phyloP scores from a whole-genome alignment of 2,797 vertebrate genomes.

The Tangara arthus region DNA sequence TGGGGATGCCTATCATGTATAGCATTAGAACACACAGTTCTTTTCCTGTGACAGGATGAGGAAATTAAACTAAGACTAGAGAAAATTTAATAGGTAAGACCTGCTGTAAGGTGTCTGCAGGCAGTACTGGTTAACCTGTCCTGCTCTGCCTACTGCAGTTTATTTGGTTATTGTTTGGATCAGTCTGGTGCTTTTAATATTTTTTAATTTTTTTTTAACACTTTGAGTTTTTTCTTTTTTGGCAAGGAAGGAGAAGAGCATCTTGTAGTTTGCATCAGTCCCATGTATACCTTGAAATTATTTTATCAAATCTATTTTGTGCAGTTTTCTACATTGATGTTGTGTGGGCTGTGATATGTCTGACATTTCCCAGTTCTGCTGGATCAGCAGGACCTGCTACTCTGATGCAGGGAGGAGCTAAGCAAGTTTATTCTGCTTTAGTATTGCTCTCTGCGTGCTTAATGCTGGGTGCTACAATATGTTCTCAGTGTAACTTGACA shows the following conservation, averaged over 20 bases:
- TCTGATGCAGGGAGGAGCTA: neutral
- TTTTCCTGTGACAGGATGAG: neutral
- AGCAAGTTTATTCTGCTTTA: neutral
- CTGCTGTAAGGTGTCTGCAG: neutral
- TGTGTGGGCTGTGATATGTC: neutral
- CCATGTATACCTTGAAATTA: neutral
- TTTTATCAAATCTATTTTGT: neutral
- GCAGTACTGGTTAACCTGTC: neutral
- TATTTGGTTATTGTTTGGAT: neutral
- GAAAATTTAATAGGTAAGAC: neutral
- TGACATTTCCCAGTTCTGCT: neutral
- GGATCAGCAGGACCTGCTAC: neutral
- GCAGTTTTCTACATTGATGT: neutral
- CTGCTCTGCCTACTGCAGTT: neutral
- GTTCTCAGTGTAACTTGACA: neutral
- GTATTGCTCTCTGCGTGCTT: neutral
- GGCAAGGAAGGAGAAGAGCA: neutral
- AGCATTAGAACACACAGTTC: neutral
- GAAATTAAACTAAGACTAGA: neutral
- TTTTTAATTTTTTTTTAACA: neutral
- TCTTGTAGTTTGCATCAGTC: neutral
- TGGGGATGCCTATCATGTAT: neutral
- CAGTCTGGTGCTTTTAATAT: neutral
- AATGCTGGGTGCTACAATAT: neutral
- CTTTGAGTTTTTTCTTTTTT: neutral